Evolutionary conservation across 2,888 invertebrate species (phyloP).

Genomic region (Lottia scabra): DNA sequence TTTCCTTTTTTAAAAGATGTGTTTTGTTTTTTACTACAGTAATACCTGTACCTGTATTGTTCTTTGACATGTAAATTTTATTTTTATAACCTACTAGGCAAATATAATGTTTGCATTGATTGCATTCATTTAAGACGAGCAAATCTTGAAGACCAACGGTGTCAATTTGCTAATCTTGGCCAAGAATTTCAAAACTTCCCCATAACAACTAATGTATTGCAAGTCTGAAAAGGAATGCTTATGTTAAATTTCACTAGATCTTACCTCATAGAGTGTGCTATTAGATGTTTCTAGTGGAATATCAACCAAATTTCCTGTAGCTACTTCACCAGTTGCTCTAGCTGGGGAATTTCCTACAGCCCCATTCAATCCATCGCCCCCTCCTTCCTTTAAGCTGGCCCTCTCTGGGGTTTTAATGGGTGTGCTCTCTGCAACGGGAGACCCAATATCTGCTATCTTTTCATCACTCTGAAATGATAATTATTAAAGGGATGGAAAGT

Average conservation of each 20-base stretch:
- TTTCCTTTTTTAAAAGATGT: no score
- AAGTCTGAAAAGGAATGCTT: no score
- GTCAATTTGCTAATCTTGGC: no score
- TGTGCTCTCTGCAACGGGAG: conserved; percentile 52
- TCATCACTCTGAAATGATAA: conserved; percentile 32
- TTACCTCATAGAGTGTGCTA: conserved; percentile 33
- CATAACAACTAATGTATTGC: no score
- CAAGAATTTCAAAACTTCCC: no score
- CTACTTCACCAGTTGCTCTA: conserved; percentile 28
- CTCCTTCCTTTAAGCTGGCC: conserved; percentile 24
- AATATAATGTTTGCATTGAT: no score
- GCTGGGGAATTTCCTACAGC: conserved; percentile 16
- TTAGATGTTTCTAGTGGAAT: conserved; percentile 50
- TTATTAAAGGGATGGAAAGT: neutral
- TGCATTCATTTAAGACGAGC: no score
- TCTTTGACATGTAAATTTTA: no score
- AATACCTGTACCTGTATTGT: no score
- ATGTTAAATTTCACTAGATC: neutral
- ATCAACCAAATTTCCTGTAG: conserved; percentile 54
- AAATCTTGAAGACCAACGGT: no score
- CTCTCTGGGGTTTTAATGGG: conserved; percentile 38
- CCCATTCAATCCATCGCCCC: conserved; percentile 32
- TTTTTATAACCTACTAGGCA: no score
- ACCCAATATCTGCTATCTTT: conserved; percentile 30
- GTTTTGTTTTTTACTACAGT: no score